Evolutionary conservation across 2,888 invertebrate genomes (phyloP).

Genomic region (Charanyca ferruginea): DNA sequence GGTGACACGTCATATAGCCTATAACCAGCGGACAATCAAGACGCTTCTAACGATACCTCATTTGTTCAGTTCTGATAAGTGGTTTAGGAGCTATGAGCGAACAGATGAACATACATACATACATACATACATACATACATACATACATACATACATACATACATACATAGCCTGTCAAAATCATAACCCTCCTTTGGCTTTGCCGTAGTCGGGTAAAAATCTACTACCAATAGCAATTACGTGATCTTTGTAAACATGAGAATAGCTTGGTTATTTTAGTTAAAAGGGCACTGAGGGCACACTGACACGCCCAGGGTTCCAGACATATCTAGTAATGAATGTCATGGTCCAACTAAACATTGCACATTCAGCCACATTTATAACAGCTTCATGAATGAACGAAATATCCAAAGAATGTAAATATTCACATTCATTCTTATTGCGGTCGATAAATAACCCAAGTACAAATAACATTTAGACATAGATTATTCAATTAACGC

Average conservation of each 20-base stretch:
- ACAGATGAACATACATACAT: too few species aligned
- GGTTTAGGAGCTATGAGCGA: too few species aligned
- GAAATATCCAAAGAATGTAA: constrained; percentile 22
- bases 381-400: constrained; percentile 23
- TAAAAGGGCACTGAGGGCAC: neutral
- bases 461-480: neutral
- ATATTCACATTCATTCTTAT: constrained; percentile 7
- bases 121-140: too few species aligned
- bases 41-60: too few species aligned
- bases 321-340: constrained; percentile 3
- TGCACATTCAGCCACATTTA: neutral
- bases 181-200: too few species aligned
- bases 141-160: too few species aligned
- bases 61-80: too few species aligned
- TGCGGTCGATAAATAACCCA: neutral
- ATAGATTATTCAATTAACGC: neutral
- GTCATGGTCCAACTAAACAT: neutral
- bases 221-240: neutral
- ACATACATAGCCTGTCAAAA: too few species aligned
- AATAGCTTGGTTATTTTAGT: constrained; percentile 1
- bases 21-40: too few species aligned
- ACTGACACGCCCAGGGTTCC: neutral
- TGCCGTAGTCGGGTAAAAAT: too few species aligned
- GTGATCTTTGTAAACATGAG: neutral
- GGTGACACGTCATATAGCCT: too few species aligned